Percentiles rank a stretch among this genome's conserved stretches.
Evolutionary conservation across 2,113 vertebrate genomes (phyloP).

Genomic region (Nematolebias whitei): DNA sequence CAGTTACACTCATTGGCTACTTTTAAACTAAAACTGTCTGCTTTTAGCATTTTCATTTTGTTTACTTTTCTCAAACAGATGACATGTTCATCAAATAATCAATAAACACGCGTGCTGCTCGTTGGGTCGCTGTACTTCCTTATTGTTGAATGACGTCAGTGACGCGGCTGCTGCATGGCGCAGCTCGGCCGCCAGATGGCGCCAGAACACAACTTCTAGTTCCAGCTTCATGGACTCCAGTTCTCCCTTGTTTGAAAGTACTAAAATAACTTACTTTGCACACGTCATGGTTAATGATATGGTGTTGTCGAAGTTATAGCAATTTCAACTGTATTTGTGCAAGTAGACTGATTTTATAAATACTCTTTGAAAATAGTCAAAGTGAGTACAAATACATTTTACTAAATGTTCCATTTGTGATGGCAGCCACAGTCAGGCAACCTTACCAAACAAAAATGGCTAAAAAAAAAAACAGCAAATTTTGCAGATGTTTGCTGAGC

Average conservation of each 20-base stretch:
- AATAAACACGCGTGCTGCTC: background rate
- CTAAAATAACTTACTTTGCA: background rate
- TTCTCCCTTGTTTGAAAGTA: background rate
- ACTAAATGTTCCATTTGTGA: too few relatives aligned
- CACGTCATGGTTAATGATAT: background rate
- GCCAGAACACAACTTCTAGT: background rate
- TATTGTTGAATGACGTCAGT: slow-evolving; percentile 68
- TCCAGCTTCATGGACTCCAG: too few relatives aligned
- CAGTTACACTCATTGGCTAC: too few relatives aligned
- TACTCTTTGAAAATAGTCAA: too few relatives aligned
- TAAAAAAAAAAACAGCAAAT: too few relatives aligned
- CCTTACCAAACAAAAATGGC: too few relatives aligned
- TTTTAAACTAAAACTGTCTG: background rate
- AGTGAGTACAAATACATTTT: too few relatives aligned
- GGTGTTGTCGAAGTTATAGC: background rate
- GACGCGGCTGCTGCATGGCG: background rate
- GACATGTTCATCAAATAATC: background rate
- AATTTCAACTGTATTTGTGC: too few relatives aligned
- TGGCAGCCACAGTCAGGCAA: too few relatives aligned
- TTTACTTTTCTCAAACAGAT: background rate
- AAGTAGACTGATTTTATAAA: too few relatives aligned
- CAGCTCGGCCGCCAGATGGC: slow-evolving; percentile 27
- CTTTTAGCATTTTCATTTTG: too few relatives aligned
- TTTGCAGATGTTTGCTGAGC: too few relatives aligned
- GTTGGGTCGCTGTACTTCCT: slow-evolving; percentile 56